phyloP scores from a whole-genome alignment of 2,888 invertebrate genomes.

The Tenthredo livida region DNA sequence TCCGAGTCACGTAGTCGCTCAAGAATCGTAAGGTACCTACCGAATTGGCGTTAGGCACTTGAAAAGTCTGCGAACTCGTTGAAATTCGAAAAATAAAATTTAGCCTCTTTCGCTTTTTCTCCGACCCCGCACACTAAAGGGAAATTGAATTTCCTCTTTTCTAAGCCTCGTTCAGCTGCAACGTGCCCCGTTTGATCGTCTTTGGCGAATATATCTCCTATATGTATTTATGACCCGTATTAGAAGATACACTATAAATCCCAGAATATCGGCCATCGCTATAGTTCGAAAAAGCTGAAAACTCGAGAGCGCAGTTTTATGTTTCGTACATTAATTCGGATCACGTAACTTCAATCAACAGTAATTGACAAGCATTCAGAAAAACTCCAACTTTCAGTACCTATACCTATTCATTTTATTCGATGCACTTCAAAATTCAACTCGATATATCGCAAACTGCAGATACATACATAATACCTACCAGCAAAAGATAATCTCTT shows the following conservation, averaged over 20 bases:
- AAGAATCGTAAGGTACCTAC: not conserved
- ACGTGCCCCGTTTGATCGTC: not conserved
- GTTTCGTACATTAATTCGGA: not conserved
- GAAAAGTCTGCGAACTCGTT: not conserved
- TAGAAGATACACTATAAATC: not conserved
- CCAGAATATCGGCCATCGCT: not conserved
- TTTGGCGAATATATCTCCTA: not conserved
- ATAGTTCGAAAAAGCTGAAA: not conserved
- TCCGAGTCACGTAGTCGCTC: not conserved
- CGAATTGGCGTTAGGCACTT: slow-evolving; percentile 18
- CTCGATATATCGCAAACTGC: too few relatives aligned
- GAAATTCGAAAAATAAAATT: slow-evolving; percentile 32
- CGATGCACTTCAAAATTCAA: too few relatives aligned
- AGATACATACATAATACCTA: too few relatives aligned
- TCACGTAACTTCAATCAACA: not conserved
- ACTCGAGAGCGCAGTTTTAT: not conserved
- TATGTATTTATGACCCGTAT: not conserved
- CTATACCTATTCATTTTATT: too few relatives aligned
- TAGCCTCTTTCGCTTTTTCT: not conserved
- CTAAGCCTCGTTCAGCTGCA: not conserved
- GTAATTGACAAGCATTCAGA: not conserved
- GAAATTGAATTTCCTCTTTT: slow-evolving; percentile 14
- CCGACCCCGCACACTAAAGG: not conserved
- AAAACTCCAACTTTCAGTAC: not conserved
- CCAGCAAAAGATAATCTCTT: too few relatives aligned